A percentile compares a stretch with the other conserved stretches of the same genome.
Evolutionary conservation across 37 sponge, comb jelly and placozoan species (phyloP).

Genomic region (Diacarnus erythraeanus): DNA sequence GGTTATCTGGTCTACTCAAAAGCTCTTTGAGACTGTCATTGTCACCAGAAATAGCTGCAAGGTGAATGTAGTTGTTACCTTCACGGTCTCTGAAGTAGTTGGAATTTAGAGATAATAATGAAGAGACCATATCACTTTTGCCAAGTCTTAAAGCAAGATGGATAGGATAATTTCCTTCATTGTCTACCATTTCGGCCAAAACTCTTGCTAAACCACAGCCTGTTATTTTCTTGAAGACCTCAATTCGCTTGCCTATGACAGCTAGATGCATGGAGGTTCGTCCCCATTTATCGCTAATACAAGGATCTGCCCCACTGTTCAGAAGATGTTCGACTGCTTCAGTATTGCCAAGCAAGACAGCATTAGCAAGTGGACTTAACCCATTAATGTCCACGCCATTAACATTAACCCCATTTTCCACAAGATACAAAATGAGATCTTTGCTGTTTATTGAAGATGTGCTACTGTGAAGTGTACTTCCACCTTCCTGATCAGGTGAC

Average conservation of each 20-base stretch:
- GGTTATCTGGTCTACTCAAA: not conserved
- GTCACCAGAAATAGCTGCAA: slow-evolving; percentile 51
- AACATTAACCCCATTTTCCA: slow-evolving; percentile 38
- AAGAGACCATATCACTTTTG: slow-evolving; percentile 6
- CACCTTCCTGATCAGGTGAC: slow-evolving; percentile 9
- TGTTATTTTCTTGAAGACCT: slow-evolving; percentile 17
- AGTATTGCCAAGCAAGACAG: slow-evolving; percentile 47
- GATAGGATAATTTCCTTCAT: slow-evolving; percentile 28
- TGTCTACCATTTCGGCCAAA: slow-evolving; percentile 17
- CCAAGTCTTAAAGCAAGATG: slow-evolving; percentile 37
- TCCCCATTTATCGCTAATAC: slow-evolving; percentile 15
- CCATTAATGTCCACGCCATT: slow-evolving; percentile 54
- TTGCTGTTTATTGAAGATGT: not conserved
- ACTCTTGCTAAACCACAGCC: not conserved
- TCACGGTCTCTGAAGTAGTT: slow-evolving; percentile 11
- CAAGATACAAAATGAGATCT: slow-evolving; percentile 37
- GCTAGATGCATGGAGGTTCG: slow-evolving; percentile 52
- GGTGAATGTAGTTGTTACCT: slow-evolving; percentile 60
- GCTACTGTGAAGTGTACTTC: slow-evolving; percentile 57
- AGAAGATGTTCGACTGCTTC: slow-evolving; percentile 48
- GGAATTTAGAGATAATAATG: not conserved
- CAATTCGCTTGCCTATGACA: slow-evolving; percentile 16
- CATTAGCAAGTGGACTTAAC: slow-evolving; percentile 58
- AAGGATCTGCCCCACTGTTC: slow-evolving; percentile 18
- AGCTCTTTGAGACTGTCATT: slow-evolving; percentile 19